Evolutionary conservation across 1,140 invertebrate species (phyloP).

Genomic region (Aradophagus sp.): DNA sequence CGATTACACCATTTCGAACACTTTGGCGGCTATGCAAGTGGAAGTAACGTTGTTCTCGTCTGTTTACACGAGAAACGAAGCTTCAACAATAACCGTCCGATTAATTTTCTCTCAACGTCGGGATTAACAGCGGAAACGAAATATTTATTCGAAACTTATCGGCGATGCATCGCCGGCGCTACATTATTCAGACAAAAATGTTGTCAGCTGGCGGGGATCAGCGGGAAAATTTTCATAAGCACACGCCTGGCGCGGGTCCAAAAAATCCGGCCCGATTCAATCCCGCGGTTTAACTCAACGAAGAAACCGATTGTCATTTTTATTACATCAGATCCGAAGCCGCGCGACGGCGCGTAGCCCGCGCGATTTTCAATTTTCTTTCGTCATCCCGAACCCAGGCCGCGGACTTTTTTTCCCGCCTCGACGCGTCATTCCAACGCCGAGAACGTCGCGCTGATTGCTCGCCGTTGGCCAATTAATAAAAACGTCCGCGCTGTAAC

Average conservation of each 20-base stretch:
- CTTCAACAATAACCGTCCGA: too few species aligned
- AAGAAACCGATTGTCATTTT: conserved; percentile 43
- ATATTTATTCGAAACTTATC: not conserved
- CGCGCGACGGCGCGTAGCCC: conserved; percentile 31
- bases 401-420: conserved; percentile 27
- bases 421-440: too few species aligned
- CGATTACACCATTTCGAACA: too few species aligned
- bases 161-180: conserved; percentile 4
- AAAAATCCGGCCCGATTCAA: conserved; percentile 35
- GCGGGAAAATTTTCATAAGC: conserved; percentile 35
- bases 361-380: conserved; percentile 44
- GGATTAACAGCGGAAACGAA: too few species aligned
- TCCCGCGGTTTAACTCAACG: conserved; percentile 35
- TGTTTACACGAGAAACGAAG: too few species aligned
- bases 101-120: too few species aligned
- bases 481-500: too few species aligned
- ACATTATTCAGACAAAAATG: conserved; percentile 24
- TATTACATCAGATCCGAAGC: conserved; percentile 24
- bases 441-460: too few species aligned
- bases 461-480: too few species aligned
- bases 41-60: too few species aligned
- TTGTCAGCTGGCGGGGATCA: not conserved
- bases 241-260: conserved; percentile 23
- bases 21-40: too few species aligned
- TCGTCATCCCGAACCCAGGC: conserved; percentile 29